Conservation (phyloP, 1,140 invertebrate genomes). For the Trinorchestia longiramus region DNA sequence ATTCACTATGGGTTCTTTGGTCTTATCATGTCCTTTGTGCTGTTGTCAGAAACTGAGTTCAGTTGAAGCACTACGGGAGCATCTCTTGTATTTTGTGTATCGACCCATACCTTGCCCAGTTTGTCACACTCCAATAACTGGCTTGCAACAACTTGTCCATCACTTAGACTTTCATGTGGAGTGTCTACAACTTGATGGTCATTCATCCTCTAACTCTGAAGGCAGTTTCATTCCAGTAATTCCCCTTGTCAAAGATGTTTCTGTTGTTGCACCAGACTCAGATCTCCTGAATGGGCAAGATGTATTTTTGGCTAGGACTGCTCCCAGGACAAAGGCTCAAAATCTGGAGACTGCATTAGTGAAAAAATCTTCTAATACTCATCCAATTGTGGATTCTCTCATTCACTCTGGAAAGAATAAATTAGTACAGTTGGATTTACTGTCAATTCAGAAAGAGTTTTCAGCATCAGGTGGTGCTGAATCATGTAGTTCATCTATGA, state of each 20-base stretch:
- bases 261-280: slow-evolving; percentile 8
- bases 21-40: slow-evolving; percentile 11
- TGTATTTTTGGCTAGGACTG: background rate
- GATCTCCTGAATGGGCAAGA: background rate
- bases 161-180: slow-evolving; percentile 23
- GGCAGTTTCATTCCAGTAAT: background rate
- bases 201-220: background rate
- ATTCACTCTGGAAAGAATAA: slow-evolving; percentile 6
- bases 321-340: background rate
- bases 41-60: slow-evolving; percentile 1
- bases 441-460: background rate
- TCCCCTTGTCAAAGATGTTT: background rate
- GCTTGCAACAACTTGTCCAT: slow-evolving; percentile 28
- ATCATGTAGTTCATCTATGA: background rate
- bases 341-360: background rate
- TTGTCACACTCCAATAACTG: slow-evolving; percentile 5
- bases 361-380: background rate
- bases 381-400: slow-evolving; percentile 26
- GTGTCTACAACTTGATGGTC: background rate
- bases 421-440: slow-evolving; percentile 38
- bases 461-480: background rate
- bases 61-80: slow-evolving; percentile 21
- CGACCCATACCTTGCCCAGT: slow-evolving; percentile 29
- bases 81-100: slow-evolving; percentile 26
- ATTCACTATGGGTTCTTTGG: background rate